Evolutionary conservation across 2,888 invertebrate genomes (phyloP).

Genomic region (Apomyelois bistriatella): DNA sequence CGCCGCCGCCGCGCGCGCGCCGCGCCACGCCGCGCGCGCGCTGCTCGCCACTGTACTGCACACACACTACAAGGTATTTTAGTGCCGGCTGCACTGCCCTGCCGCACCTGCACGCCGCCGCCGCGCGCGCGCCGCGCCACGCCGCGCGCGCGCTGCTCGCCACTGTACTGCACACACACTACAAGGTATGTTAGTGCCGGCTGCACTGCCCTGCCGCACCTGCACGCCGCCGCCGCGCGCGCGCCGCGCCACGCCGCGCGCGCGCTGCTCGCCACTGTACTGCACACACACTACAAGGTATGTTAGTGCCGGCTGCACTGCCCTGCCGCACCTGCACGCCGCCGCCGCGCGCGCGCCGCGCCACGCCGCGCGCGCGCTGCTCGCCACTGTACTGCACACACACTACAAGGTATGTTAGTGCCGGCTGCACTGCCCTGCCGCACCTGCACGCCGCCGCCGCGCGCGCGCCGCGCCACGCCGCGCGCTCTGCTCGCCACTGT

Average conservation of each 20-base stretch:
- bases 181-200: conserved; percentile 31
- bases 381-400: conserved; percentile 66
- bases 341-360: too few relatives aligned
- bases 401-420: conserved; percentile 40
- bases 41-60: conserved; percentile 66
- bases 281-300: conserved; percentile 55
- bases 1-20: too few relatives aligned
- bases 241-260: neutral
- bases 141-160: conserved; percentile 49
- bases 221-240: too few relatives aligned
- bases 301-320: too few relatives aligned
- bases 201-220: conserved; percentile 27
- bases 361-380: conserved; percentile 28
- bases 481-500: conserved; percentile 59
- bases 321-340: conserved; percentile 20
- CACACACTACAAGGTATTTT: conserved; percentile 48
- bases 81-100: too few relatives aligned
- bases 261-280: conserved; percentile 60
- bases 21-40: conserved; percentile 1
- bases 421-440: too few relatives aligned
- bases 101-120: neutral
- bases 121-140: too few relatives aligned
- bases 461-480: too few relatives aligned
- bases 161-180: conserved; percentile 59
- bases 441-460: too few relatives aligned